Percentiles rank a stretch among this genome's conserved stretches.
Conservation (phyloP, 2,888 invertebrate species). For the Agrilus biguttatus region DNA sequence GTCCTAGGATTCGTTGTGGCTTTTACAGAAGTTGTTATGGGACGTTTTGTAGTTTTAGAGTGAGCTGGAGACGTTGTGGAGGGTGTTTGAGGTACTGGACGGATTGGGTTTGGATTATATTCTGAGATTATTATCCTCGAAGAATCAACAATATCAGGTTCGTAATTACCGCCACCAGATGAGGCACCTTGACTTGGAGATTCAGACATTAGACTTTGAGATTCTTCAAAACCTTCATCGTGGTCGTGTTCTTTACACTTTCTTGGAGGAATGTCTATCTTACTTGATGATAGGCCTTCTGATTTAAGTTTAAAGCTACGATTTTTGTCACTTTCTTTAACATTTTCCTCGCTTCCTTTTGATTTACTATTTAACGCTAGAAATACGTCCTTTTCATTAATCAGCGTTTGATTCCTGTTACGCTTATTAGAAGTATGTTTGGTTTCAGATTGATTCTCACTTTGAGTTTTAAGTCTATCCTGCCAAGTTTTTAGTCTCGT, state of each 20-base stretch:
- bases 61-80: conserved; percentile 1
- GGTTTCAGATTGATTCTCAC: conserved; percentile 14
- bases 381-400: conserved; percentile 55
- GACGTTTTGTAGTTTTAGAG: conserved; percentile 5
- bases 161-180: conserved; percentile 47
- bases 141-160: conserved; percentile 33
- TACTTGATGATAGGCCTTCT: conserved; percentile 11
- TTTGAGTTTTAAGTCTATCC: conserved; percentile 42
- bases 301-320: conserved; percentile 13
- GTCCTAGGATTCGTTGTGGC: conserved; percentile 6
- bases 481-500: conserved; percentile 54
- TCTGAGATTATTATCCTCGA: conserved; percentile 19
- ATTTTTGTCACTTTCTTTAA: conserved; percentile 3
- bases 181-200: conserved; percentile 76
- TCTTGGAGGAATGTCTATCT: conserved; percentile 21
- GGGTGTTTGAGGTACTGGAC: neutral
- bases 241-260: conserved; percentile 52
- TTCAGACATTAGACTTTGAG: conserved; percentile 75
- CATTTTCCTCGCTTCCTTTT: conserved; percentile 11
- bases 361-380: conserved; percentile 41
- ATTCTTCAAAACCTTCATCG: conserved; percentile 85
- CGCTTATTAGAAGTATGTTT: conserved; percentile 27
- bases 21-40: neutral
- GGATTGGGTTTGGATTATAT: conserved; percentile 9
- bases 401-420: conserved; percentile 50